Evolutionary conservation across 2,888 invertebrate genomes (phyloP), one percentile per base, ranked within the genome.

Genomic region (Therioaphis trifolii): DNA sequence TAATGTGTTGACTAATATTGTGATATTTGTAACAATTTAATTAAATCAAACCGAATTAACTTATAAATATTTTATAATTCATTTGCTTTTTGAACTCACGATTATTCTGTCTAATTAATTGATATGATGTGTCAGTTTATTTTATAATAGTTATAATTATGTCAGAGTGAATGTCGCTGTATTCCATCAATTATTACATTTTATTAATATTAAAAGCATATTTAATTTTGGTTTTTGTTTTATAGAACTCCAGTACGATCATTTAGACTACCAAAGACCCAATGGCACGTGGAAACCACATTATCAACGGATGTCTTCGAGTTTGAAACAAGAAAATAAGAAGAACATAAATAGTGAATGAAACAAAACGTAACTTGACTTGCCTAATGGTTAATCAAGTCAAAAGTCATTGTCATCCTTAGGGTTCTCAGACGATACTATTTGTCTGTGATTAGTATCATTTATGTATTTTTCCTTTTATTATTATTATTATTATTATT

Each of bases 241-340:
- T 24, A 94, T 94, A 89, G 90, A 92, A 88, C 94, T 95, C 74
- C 84, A 85, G 88, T 96, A 96, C 87, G 96, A 96, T 89, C 95
- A 95, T 88, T 90, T 96, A 86, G 95, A 96, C 88, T 95, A 96
- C 89, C 94, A 94, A 2, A 92, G 96, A 69, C 95, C 96, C 0
- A 93, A 93, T 35, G 94, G 93, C 87, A 93, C 94, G 68, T 93
- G 94, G 90, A 95, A 95, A 88, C 93, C 94, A 2, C 94, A 95
- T 87, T 96, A 96, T 89, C 95, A 95, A 88, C 91, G 93, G 85
- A 95, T 95, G 95, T 91, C 91, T 9, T 93, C 93, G 88, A 86
- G 86, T 18, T 68, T 85, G 14, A 85, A 84, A 75, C 43, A 68
- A 12, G 76, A 85, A 21, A 78, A 74, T 27, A 80, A 76, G 14